These are phyloP conservation scores for Nipponacmea schrenckii DNA, from an alignment of 2,888 invertebrate species.

Conservation along the genomic window DNA sequence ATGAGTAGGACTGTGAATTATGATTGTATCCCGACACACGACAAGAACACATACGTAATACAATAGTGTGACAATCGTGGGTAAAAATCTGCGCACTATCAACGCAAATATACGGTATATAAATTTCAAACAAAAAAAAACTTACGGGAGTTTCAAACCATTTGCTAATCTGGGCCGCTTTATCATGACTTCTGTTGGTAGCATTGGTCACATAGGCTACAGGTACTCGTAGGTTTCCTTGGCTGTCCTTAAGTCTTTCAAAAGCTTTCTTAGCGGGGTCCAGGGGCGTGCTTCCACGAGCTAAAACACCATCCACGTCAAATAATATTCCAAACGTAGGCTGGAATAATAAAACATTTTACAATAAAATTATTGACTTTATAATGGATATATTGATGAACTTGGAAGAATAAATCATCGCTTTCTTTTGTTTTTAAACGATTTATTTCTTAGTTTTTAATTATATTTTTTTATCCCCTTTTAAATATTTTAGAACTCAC, in stretches of 20 bases:
- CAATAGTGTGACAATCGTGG: too few species aligned
- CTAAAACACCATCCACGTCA: slow-evolving; percentile 67
- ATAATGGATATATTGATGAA: too few species aligned
- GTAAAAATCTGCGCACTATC: too few species aligned
- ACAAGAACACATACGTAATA: too few species aligned
- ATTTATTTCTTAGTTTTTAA: too few species aligned
- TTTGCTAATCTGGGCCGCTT: slow-evolving; percentile 60
- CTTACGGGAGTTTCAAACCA: slow-evolving; percentile 62
- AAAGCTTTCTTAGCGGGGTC: slow-evolving; percentile 57
- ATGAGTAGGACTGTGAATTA: too few species aligned
- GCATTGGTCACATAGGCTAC: slow-evolving; percentile 67
- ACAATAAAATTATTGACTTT: not conserved
- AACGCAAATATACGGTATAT: too few species aligned
- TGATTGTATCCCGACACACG: too few species aligned
- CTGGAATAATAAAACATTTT: slow-evolving; percentile 41
- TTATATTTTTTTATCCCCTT: too few species aligned
- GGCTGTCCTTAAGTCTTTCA: slow-evolving; percentile 53
- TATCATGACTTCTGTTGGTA: slow-evolving; percentile 59
- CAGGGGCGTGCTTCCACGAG: slow-evolving; percentile 62
- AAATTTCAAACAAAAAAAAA: not conserved
- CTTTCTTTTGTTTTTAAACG: too few species aligned
- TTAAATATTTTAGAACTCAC: too few species aligned
- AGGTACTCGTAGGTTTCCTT: slow-evolving; percentile 61
- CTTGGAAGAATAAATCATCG: too few species aligned
- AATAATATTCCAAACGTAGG: slow-evolving; percentile 66